Evolutionary conservation across 2,888 invertebrate species (phyloP).

Genomic region (Parnassius smintheus): DNA sequence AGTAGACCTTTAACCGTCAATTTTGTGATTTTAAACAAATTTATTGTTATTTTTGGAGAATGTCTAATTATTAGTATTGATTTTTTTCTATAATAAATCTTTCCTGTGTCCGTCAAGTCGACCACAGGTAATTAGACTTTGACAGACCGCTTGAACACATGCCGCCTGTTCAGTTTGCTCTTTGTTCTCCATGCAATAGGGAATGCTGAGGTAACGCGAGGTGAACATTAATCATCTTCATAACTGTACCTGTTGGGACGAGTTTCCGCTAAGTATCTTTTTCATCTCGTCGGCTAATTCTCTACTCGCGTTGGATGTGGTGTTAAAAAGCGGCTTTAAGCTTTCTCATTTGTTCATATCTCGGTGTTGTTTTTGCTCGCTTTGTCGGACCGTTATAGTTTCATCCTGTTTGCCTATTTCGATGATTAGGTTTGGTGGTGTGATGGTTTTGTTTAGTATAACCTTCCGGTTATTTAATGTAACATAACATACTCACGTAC

Average conservation of each 20-base stretch:
- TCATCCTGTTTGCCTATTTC: conserved; percentile 2
- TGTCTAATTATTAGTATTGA: too few species aligned
- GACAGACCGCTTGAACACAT: conserved; percentile 25
- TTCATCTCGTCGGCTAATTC: conserved; percentile 35
- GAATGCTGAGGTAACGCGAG: conserved; percentile 28
- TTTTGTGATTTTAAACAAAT: too few species aligned
- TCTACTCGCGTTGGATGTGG: conserved; percentile 35
- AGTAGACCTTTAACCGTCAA: too few species aligned
- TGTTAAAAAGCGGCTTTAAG: conserved; percentile 32
- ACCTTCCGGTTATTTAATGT: too few species aligned
- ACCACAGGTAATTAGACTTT: conserved; percentile 39
- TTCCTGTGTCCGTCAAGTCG: conserved; percentile 37
- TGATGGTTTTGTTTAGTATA: too few species aligned
- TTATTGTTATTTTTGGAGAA: too few species aligned
- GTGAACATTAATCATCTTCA: conserved; percentile 39
- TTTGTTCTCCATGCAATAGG: conserved; percentile 36
- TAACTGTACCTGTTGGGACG: conserved; percentile 35
- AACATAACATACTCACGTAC: too few species aligned
- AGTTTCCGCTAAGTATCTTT: conserved; percentile 40
- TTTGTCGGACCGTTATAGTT: conserved; percentile 13
- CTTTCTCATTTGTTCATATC: conserved; percentile 30
- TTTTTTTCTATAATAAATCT: conserved; percentile 36
- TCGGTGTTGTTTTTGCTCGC: conserved; percentile 10
- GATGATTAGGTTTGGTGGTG: neutral
- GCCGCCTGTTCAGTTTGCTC: conserved; percentile 31